phyloP scores from a whole-genome alignment of 2,888 invertebrate genomes.

The Ectobius pallidus region DNA sequence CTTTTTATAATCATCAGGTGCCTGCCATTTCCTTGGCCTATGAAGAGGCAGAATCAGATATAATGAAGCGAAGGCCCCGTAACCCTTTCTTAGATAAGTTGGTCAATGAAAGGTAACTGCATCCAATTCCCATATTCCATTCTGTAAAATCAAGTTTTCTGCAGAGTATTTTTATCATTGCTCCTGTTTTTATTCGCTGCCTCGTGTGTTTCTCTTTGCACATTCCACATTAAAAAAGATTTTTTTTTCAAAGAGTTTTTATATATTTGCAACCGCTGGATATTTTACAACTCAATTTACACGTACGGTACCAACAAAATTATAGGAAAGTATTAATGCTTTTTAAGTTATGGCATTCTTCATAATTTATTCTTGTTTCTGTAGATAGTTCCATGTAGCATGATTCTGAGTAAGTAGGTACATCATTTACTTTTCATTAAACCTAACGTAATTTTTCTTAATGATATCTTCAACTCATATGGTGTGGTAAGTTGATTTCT shows the following conservation, averaged over 20 bases:
- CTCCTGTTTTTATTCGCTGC: constrained; percentile 15
- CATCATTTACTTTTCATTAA: not conserved
- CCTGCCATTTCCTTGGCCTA: constrained; percentile 64
- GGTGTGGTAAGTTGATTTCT: constrained; percentile 1
- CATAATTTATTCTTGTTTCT: not conserved
- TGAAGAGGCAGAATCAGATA: constrained; percentile 62
- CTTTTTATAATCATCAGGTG: constrained; percentile 49
- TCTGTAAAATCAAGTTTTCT: not conserved
- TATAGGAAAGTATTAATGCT: not conserved
- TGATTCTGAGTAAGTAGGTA: not conserved
- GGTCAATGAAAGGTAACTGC: constrained; percentile 59
- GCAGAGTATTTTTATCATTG: constrained; percentile 6
- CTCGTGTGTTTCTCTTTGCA: constrained; percentile 14
- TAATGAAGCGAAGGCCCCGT: constrained; percentile 62
- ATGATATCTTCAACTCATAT: not conserved
- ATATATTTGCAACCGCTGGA: no score
- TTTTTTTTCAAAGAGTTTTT: no score
- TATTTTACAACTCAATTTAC: no score
- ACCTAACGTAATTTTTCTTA: not conserved
- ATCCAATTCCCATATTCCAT: not conserved
- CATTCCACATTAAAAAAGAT: not conserved
- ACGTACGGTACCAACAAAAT: not conserved
- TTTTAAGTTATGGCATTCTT: not conserved
- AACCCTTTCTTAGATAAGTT: constrained; percentile 61
- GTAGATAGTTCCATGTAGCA: not conserved